A percentile compares a stretch with the other conserved stretches of the same genome.
Conservation (phyloP, 2,888 invertebrate genomes). For the Callyntrura sp. region DNA sequence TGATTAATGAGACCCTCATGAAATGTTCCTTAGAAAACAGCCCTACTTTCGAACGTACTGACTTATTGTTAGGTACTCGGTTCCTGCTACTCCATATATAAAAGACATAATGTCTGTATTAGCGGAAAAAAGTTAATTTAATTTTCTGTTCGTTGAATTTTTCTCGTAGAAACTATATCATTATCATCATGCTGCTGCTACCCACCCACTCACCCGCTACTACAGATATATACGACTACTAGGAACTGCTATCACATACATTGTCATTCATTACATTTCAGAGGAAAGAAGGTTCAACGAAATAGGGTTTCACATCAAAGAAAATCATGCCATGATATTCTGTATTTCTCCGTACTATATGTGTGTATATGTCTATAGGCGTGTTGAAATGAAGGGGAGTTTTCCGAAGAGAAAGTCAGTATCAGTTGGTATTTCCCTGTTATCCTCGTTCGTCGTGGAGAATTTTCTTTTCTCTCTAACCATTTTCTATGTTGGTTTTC, state of each 20-base stretch:
- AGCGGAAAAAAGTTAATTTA: neutral
- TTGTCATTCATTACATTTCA: too few relatives aligned
- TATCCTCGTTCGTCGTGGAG: neutral
- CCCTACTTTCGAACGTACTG: neutral
- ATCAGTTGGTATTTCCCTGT: neutral
- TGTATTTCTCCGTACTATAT: slow-evolving; percentile 83
- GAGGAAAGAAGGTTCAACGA: too few relatives aligned
- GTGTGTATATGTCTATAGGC: slow-evolving; percentile 8
- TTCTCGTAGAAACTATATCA: slow-evolving; percentile 26
- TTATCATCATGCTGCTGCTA: neutral
- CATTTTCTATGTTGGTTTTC: slow-evolving; percentile 49
- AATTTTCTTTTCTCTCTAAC: neutral
- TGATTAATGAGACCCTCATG: slow-evolving; percentile 74
- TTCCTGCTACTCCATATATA: too few relatives aligned
- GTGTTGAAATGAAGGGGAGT: neutral
- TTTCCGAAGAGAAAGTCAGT: neutral
- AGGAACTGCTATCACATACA: neutral
- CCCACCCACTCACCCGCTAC: neutral
- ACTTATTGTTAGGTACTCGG: neutral
- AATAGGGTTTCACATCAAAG: too few relatives aligned
- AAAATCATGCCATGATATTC: too few relatives aligned
- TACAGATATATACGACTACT: too few relatives aligned
- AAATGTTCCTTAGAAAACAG: slow-evolving; percentile 59
- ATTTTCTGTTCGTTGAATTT: neutral
- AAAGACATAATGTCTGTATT: neutral